Percentiles rank a stretch among this genome's conserved stretches.
Evolutionary conservation across 1,140 invertebrate species (phyloP).

Genomic region (Anoplophora glabripennis): DNA sequence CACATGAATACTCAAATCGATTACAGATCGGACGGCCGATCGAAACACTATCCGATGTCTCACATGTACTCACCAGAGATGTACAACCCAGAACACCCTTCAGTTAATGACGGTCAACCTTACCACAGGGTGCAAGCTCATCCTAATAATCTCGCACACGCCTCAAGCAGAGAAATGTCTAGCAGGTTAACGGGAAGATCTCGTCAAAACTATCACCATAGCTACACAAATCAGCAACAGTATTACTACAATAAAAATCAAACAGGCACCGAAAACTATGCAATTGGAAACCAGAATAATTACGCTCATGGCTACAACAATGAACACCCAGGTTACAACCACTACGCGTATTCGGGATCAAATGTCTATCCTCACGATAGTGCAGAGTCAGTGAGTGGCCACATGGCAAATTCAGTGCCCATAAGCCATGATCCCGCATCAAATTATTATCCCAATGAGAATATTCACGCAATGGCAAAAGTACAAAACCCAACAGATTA

Average conservation of each 20-base stretch:
- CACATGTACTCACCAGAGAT: slow-evolving; percentile 52
- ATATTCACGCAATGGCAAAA: slow-evolving; percentile 39
- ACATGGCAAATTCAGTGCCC: slow-evolving; percentile 33
- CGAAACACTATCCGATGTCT: slow-evolving; percentile 50
- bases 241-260: slow-evolving; percentile 49
- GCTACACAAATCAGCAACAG: slow-evolving; percentile 47
- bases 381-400: slow-evolving; percentile 31
- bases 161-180: slow-evolving; percentile 14
- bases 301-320: slow-evolving; percentile 41
- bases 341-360: slow-evolving; percentile 36
- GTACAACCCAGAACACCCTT: slow-evolving; percentile 50
- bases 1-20: slow-evolving; percentile 43
- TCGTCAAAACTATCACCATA: slow-evolving; percentile 45
- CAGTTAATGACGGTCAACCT: slow-evolving; percentile 43
- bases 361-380: slow-evolving; percentile 40
- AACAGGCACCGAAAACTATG: slow-evolving; percentile 50
- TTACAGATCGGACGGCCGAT: slow-evolving; percentile 41
- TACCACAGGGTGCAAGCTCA: slow-evolving; percentile 50
- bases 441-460: slow-evolving; percentile 42
- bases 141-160: slow-evolving; percentile 44
- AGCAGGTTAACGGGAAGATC: slow-evolving; percentile 25
- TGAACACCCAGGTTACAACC: slow-evolving; percentile 40
- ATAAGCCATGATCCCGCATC: slow-evolving; percentile 32
- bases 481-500: slow-evolving; percentile 37
- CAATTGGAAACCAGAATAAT: slow-evolving; percentile 45